phyloP scores from a whole-genome alignment of 2,888 invertebrate genomes.

The Philaethria dido region DNA sequence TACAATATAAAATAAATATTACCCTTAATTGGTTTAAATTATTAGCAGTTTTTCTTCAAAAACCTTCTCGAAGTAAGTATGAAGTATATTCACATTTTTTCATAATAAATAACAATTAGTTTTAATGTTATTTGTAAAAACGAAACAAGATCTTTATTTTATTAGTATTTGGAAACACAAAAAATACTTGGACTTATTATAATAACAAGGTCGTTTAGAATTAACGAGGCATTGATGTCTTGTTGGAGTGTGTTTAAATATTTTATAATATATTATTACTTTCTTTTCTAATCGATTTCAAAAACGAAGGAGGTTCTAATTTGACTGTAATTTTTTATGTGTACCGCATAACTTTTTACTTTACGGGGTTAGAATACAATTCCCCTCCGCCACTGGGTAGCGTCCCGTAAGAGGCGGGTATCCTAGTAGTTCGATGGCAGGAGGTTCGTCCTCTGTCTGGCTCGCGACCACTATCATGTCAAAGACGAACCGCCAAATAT shows the following conservation, averaged over 20 bases:
- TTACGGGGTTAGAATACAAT: too few relatives aligned
- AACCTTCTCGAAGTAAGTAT: background rate
- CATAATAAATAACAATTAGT: constrained; percentile 29
- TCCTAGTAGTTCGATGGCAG: too few relatives aligned
- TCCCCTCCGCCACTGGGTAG: too few relatives aligned
- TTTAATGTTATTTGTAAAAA: constrained; percentile 10
- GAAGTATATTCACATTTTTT: background rate
- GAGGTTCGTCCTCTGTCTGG: too few relatives aligned
- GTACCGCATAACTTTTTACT: too few relatives aligned
- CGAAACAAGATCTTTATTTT: constrained; percentile 2
- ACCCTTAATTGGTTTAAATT: background rate
- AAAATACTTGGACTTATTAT: background rate
- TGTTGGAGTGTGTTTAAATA: background rate
- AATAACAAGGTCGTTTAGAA: constrained; percentile 17
- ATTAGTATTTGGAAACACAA: background rate
- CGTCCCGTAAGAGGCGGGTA: too few relatives aligned
- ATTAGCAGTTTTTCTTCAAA: background rate
- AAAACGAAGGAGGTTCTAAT: too few relatives aligned
- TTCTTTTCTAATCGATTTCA: too few relatives aligned
- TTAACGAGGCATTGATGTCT: constrained; percentile 17
- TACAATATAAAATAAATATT: too few relatives aligned
- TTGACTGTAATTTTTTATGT: too few relatives aligned
- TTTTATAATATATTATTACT: background rate
- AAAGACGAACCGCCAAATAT: too few relatives aligned
- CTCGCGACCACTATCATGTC: too few relatives aligned